Conservation (phyloP, 2,797 vertebrate genomes). For the Epinephelus coioides region DNA sequence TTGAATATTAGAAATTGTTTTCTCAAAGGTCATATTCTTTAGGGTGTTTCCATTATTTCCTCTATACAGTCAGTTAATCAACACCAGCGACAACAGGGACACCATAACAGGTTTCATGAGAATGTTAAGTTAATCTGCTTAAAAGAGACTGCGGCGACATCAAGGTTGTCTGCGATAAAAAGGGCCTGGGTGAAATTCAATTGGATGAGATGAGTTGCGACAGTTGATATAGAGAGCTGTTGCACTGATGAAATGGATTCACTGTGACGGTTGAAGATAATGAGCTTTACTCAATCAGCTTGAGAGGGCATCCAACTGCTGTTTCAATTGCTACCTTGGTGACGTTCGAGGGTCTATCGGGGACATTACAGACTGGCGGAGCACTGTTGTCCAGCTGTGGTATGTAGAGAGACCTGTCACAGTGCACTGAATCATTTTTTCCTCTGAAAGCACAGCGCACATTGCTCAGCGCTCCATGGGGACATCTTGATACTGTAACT, state of each 20-base stretch:
- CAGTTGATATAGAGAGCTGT: constrained; percentile 78
- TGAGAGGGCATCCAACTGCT: constrained; percentile 72
- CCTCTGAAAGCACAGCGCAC: constrained; percentile 19
- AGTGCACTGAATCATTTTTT: not conserved
- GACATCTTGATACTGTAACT: not conserved
- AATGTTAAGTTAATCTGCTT: constrained; percentile 77
- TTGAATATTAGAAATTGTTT: constrained; percentile 22
- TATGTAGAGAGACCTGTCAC: not conserved
- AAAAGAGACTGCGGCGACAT: constrained; percentile 68
- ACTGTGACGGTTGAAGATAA: constrained; percentile 82
- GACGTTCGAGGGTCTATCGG: constrained; percentile 21
- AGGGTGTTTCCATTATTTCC: constrained; percentile 41
- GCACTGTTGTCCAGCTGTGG: constrained; percentile 28
- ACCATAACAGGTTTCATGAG: constrained; percentile 67
- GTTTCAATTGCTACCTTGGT: constrained; percentile 61
- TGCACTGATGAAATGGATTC: constrained; percentile 82
- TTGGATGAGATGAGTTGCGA: constrained; percentile 81
- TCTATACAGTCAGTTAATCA: constrained; percentile 58
- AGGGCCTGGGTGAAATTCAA: constrained; percentile 72
- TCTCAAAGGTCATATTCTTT: constrained; percentile 14
- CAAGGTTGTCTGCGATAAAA: constrained; percentile 77
- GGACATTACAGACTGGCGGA: constrained; percentile 39
- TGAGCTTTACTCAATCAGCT: constrained; percentile 84
- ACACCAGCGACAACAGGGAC: constrained; percentile 46
- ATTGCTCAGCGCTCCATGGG: not conserved